These are phyloP conservation scores for Dysidea cf. avara DNA, from an alignment of 37 sponge, comb jelly and placozoan genomes.

Conservation along the genomic window DNA sequence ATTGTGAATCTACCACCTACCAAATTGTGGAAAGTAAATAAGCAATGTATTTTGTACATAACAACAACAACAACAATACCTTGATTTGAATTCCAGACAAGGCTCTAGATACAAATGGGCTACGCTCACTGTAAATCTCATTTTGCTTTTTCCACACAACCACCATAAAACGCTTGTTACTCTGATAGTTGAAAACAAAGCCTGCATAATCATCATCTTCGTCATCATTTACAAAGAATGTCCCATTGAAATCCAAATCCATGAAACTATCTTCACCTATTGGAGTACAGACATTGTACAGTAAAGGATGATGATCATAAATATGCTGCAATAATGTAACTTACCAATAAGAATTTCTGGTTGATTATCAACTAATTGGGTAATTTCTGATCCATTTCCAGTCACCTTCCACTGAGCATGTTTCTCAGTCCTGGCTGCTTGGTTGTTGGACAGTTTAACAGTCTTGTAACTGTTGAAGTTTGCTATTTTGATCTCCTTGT, in stretches of 20 bases:
- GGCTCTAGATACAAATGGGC: constrained; percentile 26
- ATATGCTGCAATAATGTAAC: no score
- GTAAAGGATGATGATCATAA: no score
- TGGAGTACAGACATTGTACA: constrained; percentile 47
- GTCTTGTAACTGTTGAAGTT: constrained; percentile 36
- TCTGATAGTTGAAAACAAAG: constrained; percentile 83
- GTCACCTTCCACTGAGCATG: constrained; percentile 36
- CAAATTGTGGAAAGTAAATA: no score
- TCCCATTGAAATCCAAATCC: constrained; percentile 75
- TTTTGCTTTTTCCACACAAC: constrained; percentile 72
- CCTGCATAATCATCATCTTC: constrained; percentile 80
- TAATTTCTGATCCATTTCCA: no score
- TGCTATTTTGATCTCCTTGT: constrained; percentile 36
- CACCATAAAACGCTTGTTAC: constrained; percentile 70
- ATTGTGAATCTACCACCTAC: constrained; percentile 41
- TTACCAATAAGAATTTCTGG: no score
- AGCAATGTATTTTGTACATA: no score
- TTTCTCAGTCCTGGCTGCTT: background rate
- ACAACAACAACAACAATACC: no score
- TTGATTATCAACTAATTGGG: no score
- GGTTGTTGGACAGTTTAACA: constrained; percentile 29
- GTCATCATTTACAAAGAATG: constrained; percentile 55
- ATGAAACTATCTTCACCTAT: constrained; percentile 41
- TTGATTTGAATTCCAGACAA: constrained; percentile 63
- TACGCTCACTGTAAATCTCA: constrained; percentile 28